A percentile compares a stretch with the other conserved stretches of the same genome.
Conservation (phyloP, 2,797 vertebrate species). For the Enteromius paludinosus region DNA sequence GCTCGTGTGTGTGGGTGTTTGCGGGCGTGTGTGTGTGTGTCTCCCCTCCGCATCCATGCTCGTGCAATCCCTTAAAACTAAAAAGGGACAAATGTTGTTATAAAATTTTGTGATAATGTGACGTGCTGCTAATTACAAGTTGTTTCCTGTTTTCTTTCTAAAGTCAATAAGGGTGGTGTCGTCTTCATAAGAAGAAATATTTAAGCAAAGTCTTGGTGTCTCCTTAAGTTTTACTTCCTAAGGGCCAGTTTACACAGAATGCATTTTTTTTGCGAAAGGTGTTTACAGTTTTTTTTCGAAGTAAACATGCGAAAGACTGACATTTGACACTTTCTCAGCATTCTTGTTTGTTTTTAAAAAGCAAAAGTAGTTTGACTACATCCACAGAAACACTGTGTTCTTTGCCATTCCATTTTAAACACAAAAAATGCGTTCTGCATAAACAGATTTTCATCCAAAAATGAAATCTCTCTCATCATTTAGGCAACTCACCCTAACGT, state of each 20-base stretch:
- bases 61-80: slow-evolving; percentile 64
- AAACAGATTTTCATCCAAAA: neutral
- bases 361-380: neutral
- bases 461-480: neutral
- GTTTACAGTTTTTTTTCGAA: neutral
- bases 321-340: neutral
- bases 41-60: slow-evolving; percentile 77
- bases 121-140: slow-evolving; percentile 72
- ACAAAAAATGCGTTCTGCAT: neutral
- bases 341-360: neutral
- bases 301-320: neutral
- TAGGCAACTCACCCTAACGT: neutral
- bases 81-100: slow-evolving; percentile 66
- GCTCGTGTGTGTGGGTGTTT: slow-evolving; percentile 57
- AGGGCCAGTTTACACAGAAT: neutral
- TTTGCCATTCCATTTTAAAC: neutral
- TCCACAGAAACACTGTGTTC: neutral
- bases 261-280: neutral
- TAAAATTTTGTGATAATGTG: slow-evolving; percentile 67
- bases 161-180: slow-evolving; percentile 35
- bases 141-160: slow-evolving; percentile 65
- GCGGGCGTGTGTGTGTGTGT: slow-evolving; percentile 53
- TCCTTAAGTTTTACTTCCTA: slow-evolving; percentile 35
- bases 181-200: slow-evolving; percentile 43
- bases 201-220: slow-evolving; percentile 48